Base-by-base conservation (phyloP, 2,888 invertebrate species). In the Lampropteryx suffumata region DNA sequence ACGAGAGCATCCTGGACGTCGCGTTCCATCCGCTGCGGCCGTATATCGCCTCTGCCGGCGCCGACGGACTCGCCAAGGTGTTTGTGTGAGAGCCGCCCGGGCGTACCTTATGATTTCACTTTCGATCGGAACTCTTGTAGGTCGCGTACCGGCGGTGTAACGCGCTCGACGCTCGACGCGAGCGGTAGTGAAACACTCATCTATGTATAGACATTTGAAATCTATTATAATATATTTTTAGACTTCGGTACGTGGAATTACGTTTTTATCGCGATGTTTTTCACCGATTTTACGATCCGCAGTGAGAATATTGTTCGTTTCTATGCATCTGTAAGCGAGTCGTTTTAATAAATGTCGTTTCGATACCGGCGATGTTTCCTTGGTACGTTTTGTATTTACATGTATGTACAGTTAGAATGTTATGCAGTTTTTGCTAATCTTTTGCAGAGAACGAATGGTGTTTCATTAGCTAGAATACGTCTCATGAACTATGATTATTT, bases 11-110 rank as follows among this genome's bases (percentile, higher is more conserved):
- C 91, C 94, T 98, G 79, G 98, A 98, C 85, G 99, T 99, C 67
- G 99, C 99, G 74, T 99, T 99, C 94, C 99, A 99, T 92, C 98
- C 99, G 71, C 95, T 98, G 69, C 96, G 98, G 91, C 98, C 99
- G 64, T 98, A 97, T 90, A 99, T 99, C 81, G 99, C 99, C 64
- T 98, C 98, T 90, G 99, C 99, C 62, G 99, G 99, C 71, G 99
- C 99, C 64, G 99, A 99, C 92, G 98, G 97, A 54, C 93, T 99
- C 79, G 99, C 98, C 79, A 99, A 99, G 92, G 99, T 99, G 82
- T 99, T 98, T 92, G 97, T 97, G 84, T 97, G 84, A 88, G 64
- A 55, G 73, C 35, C 21, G 17, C 24, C 24, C 24, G 24, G 6
- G 5, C 7, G 24, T 24, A 17, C 17, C 17, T 17, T 17, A 17